Conservation (phyloP, 2,888 invertebrate species). For the Nezara viridula region DNA sequence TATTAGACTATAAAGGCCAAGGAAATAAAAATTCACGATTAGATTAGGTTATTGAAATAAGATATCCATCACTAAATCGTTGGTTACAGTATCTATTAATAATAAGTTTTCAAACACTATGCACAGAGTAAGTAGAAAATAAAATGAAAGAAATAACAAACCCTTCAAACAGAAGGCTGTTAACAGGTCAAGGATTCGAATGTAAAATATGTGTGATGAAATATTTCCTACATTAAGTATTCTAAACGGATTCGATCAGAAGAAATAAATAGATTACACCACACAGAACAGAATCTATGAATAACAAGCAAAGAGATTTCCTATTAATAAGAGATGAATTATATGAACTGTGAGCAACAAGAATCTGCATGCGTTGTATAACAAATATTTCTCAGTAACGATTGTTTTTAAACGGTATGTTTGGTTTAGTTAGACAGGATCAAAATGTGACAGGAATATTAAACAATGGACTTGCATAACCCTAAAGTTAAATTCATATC, state of each 20-base stretch:
- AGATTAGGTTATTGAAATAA: background rate
- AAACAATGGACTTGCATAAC: background rate
- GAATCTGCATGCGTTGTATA: background rate
- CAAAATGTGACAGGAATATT: background rate
- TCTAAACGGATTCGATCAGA: conserved; percentile 7
- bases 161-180: background rate
- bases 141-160: background rate
- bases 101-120: too few relatives aligned
- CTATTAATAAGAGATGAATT: conserved; percentile 27
- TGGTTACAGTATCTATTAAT: background rate
- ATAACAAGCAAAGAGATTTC: conserved; percentile 29
- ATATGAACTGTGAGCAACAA: background rate
- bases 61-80: background rate
- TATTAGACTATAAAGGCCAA: too few relatives aligned
- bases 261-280: conserved; percentile 24
- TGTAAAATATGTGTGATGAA: background rate
- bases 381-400: background rate
- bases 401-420: background rate
- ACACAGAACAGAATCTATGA: background rate
- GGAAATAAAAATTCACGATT: too few relatives aligned
- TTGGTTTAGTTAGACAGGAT: background rate
- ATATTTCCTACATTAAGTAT: conserved; percentile 25
- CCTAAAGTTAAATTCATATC: too few relatives aligned
- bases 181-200: conserved; percentile 18
- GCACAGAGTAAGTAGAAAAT: background rate